Percentiles rank a stretch among this genome's conserved stretches.
Conservation (phyloP, 1,140 invertebrate genomes). For the Paraescarpia echinospica region DNA sequence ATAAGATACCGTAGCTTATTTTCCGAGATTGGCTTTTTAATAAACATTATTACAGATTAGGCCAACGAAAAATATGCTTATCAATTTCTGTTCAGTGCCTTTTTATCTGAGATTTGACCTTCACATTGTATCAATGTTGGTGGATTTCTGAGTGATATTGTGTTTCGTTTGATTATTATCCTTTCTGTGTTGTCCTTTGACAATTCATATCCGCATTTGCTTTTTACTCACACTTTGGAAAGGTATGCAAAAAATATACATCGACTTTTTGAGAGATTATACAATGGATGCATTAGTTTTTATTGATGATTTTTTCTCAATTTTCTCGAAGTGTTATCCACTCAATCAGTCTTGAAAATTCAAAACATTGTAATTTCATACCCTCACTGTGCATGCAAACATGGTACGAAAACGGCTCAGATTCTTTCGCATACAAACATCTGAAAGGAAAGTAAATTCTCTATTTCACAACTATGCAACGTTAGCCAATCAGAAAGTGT, state of each 20-base stretch:
- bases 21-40: background rate
- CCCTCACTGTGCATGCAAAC: background rate
- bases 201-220: background rate
- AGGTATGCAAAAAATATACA: too few species aligned
- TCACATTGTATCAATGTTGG: too few species aligned
- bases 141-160: background rate
- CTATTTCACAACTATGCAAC: background rate
- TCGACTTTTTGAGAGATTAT: too few species aligned
- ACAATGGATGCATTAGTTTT: too few species aligned
- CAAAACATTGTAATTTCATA: too few species aligned
- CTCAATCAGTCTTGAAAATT: background rate
- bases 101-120: background rate
- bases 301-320: background rate
- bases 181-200: background rate
- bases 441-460: background rate
- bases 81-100: background rate
- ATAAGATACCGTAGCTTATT: background rate
- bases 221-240: too few species aligned
- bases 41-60: background rate
- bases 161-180: background rate
- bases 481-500: background rate
- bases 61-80: background rate
- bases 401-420: background rate
- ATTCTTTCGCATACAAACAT: background rate
- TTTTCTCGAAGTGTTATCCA: background rate